phyloP scores from a whole-genome alignment of 1,140 invertebrate species.

The Bombus ignitus region DNA sequence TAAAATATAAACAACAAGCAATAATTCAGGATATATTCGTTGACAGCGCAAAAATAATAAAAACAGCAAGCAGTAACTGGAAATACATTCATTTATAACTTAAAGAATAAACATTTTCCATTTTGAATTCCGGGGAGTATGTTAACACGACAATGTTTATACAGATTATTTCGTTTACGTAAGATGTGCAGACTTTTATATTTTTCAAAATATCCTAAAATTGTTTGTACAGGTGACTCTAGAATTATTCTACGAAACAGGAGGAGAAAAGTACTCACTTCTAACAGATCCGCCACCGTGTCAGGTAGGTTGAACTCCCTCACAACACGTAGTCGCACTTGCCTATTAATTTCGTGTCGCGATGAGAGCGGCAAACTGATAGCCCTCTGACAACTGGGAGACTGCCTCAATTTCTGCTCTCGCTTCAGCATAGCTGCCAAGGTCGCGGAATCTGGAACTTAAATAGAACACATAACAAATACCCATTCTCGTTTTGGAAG shows the following conservation, averaged over 20 bases:
- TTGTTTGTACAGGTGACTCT: background rate
- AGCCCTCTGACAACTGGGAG: constrained; percentile 91
- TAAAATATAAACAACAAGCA: background rate
- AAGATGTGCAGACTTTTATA: background rate
- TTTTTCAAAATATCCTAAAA: too few relatives aligned
- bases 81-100: background rate
- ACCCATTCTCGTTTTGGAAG: background rate
- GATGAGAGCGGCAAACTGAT: constrained; percentile 89
- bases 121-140: background rate
- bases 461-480: constrained; percentile 4
- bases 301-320: constrained; percentile 97
- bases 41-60: background rate
- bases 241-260: background rate
- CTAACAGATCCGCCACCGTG: constrained; percentile 92
- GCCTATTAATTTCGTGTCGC: constrained; percentile 89
- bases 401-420: constrained; percentile 91
- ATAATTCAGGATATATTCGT: background rate
- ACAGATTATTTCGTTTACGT: background rate
- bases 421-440: constrained; percentile 93
- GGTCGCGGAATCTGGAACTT: constrained; percentile 89
- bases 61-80: background rate
- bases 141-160: background rate
- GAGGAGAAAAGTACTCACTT: constrained; percentile 79
- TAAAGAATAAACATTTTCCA: background rate
- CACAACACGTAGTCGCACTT: constrained; percentile 94